Conservation (phyloP, 2,797 vertebrate genomes). For the Bovichtus diacanthus region DNA sequence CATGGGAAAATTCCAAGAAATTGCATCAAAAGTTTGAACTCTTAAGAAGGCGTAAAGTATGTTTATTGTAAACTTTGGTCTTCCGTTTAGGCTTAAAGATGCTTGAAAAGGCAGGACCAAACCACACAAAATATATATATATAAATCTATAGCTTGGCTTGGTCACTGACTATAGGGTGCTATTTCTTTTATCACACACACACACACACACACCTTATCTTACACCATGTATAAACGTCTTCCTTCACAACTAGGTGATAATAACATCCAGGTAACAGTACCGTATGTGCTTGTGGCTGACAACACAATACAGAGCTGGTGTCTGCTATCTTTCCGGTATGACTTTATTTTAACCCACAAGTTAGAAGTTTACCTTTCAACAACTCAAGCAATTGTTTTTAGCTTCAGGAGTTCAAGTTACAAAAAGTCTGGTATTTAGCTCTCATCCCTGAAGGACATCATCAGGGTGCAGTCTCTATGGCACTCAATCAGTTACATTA, state of each 20-base stretch:
- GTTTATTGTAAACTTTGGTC: too few relatives aligned
- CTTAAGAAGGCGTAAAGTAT: not conserved
- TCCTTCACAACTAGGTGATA: not conserved
- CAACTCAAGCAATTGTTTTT: not conserved
- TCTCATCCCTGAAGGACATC: conserved; percentile 9
- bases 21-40: not conserved
- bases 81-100: too few relatives aligned
- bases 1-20: conserved; percentile 3
- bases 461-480: conserved; percentile 7
- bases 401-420: not conserved
- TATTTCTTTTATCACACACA: not conserved
- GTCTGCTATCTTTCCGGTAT: not conserved
- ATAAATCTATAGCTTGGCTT: not conserved
- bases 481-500: conserved; percentile 19
- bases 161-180: too few relatives aligned
- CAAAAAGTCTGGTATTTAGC: not conserved
- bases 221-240: not conserved
- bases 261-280: not conserved
- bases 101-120: not conserved
- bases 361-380: not conserved
- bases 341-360: too few relatives aligned
- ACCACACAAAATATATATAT: not conserved
- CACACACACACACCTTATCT: not conserved
- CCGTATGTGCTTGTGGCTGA: too few relatives aligned
- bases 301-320: not conserved